Base-by-base conservation (phyloP, 2,888 invertebrate genomes). In the Abrostola triplasia region DNA sequence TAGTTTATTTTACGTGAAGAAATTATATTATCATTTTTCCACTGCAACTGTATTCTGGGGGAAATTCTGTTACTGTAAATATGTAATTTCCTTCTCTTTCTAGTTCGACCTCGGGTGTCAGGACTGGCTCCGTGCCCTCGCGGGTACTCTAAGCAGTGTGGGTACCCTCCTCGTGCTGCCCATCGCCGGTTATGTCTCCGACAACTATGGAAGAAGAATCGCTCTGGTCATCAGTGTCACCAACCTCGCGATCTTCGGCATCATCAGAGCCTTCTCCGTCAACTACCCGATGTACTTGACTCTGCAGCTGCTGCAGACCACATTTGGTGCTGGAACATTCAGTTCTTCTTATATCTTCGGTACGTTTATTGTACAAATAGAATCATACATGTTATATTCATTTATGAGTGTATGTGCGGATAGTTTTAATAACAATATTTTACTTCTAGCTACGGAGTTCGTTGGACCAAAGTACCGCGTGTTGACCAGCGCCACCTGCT, bases 391-490 rank as follows among this genome's bases (percentile, higher is more conserved):
- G n/a, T n/a, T n/a, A n/a, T n/a, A n/a, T n/a, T n/a, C n/a, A n/a
- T n/a, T n/a, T n/a, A n/a, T n/a, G n/a, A n/a, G n/a, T n/a, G n/a
- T n/a, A n/a, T n/a, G n/a, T n/a, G n/a, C n/a, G n/a, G 44, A 13
- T 44, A 13, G 5, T 44, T 44, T 13, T 24, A 6, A 5, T 13
- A 51, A 48, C 57, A 6, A 53, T 48, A 9, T 44, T 12, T 58
- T 42, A 59, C 55, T 62, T 81, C 83, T 84, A 97, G 97, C 96
- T 53, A 95, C 97, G 64, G 98, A 98, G 87, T 90, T 97, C 75
- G 97, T 97, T 5, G 97, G 97, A 0, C 97, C 97, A 0, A 96
- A 96, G 56, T 96, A 96, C 64, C 95, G 98, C 42, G 97, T 97
- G 0, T 80, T 97, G 12, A 96, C 96, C 1, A 96, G 97, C 61